Percentiles rank a stretch among this genome's conserved stretches.
Conservation (phyloP, 1,140 invertebrate species). For the Andricus grossulariae region DNA sequence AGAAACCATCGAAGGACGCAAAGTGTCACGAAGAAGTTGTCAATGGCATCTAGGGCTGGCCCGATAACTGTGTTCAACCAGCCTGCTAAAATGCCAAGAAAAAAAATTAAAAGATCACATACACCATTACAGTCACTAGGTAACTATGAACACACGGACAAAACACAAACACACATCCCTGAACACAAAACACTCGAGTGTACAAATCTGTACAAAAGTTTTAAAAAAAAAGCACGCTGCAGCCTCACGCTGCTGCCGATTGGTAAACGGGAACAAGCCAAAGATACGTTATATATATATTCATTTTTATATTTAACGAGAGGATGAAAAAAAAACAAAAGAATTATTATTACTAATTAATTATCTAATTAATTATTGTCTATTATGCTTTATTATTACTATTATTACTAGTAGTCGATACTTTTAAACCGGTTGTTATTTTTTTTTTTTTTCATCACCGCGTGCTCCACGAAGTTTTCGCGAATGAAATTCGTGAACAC, state of each 20-base stretch:
- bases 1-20: slow-evolving; percentile 51
- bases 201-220: slow-evolving; percentile 71
- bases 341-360: slow-evolving; percentile 27
- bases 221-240: slow-evolving; percentile 61
- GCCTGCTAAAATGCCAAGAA: slow-evolving; percentile 52
- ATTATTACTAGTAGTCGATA: slow-evolving; percentile 54
- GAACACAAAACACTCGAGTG: slow-evolving; percentile 61
- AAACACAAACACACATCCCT: slow-evolving; percentile 53
- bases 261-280: slow-evolving; percentile 77
- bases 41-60: slow-evolving; percentile 59
- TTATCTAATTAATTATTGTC: slow-evolving; percentile 55
- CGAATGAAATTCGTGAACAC: slow-evolving; percentile 36
- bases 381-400: slow-evolving; percentile 53
- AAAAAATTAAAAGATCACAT: slow-evolving; percentile 26
- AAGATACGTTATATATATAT: slow-evolving; percentile 75
- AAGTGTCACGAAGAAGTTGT: slow-evolving; percentile 49
- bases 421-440: slow-evolving; percentile 59
- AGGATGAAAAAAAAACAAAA: slow-evolving; percentile 42
- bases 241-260: slow-evolving; percentile 67
- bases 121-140: slow-evolving; percentile 25
- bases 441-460: slow-evolving; percentile 55
- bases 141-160: slow-evolving; percentile 33
- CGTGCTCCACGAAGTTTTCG: slow-evolving; percentile 32
- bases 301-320: slow-evolving; percentile 76
- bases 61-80: slow-evolving; percentile 66